Conservation (phyloP, 2,888 invertebrate species). For the Herminia tarsipennalis region DNA sequence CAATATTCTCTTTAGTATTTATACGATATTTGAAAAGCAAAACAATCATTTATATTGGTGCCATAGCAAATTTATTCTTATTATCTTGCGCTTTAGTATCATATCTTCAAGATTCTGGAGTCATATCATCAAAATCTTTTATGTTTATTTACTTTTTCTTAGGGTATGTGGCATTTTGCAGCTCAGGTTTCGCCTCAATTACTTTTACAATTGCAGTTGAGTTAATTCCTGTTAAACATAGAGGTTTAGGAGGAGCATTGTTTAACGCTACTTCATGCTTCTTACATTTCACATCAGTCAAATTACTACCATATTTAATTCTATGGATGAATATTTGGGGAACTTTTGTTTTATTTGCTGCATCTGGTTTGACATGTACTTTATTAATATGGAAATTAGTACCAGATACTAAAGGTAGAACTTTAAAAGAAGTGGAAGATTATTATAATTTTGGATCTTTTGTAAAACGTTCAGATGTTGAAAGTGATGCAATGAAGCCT, state of each 20-base stretch:
- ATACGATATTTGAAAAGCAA: conserved; percentile 22
- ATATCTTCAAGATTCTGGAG: background rate
- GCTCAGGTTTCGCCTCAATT: conserved; percentile 22
- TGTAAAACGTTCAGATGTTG: no score
- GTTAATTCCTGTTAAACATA: conserved; percentile 40
- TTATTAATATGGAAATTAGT: conserved; percentile 33
- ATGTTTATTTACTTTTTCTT: conserved; percentile 14
- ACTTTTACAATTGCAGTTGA: conserved; percentile 28
- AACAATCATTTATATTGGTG: conserved; percentile 16
- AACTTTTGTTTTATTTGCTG: conserved; percentile 18
- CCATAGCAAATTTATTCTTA: conserved; percentile 10
- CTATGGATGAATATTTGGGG: conserved; percentile 17
- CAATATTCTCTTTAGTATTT: conserved; percentile 19
- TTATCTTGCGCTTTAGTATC: background rate
- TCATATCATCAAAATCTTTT: conserved; percentile 3
- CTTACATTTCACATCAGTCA: conserved; percentile 18
- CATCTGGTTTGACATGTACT: conserved; percentile 1
- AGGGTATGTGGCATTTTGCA: conserved; percentile 13
- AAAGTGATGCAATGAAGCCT: no score
- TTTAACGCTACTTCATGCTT: conserved; percentile 26
- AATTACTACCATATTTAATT: conserved; percentile 25
- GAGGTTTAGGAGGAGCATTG: conserved; percentile 32
- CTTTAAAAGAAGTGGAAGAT: no score
- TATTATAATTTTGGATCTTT: conserved; percentile 30
- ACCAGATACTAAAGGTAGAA: conserved; percentile 36